Percentiles rank a stretch among this genome's conserved stretches.
phyloP scores from a whole-genome alignment of 2,113 vertebrate species.

The Pachypanchax playfairii region DNA sequence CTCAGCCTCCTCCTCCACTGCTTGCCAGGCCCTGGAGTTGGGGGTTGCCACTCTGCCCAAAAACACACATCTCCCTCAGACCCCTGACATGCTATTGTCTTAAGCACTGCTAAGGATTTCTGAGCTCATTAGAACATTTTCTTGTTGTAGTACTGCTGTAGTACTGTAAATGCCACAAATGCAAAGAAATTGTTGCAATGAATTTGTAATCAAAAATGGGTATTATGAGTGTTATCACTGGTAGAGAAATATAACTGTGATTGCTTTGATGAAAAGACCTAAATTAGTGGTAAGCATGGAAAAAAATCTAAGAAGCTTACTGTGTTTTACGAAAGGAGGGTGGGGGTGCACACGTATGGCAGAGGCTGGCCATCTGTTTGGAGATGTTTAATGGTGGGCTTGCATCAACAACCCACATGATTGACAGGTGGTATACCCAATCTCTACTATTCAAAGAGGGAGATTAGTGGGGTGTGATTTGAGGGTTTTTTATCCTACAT shows the following conservation, averaged over 20 bases:
- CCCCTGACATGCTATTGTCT: constrained; percentile 67
- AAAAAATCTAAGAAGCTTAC: constrained; percentile 78
- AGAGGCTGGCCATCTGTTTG: constrained; percentile 77
- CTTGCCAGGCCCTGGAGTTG: constrained; percentile 34
- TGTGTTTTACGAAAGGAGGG: constrained; percentile 64
- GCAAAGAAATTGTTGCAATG: neutral
- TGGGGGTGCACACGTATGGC: constrained; percentile 62
- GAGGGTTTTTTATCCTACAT: constrained; percentile 13
- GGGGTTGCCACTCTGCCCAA: constrained; percentile 65
- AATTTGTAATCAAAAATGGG: neutral
- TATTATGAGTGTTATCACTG: neutral
- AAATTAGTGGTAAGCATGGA: constrained; percentile 74
- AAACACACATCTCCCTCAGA: constrained; percentile 61
- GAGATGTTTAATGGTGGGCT: constrained; percentile 63
- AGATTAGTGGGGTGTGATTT: neutral
- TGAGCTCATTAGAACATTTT: constrained; percentile 52
- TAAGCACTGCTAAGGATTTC: constrained; percentile 53
- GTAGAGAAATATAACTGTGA: constrained; percentile 26
- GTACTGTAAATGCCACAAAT: neutral
- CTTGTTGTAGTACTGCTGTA: constrained; percentile 19
- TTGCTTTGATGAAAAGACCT: constrained; percentile 55
- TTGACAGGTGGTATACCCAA: constrained; percentile 72
- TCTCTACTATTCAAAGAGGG: constrained; percentile 45
- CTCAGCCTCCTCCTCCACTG: constrained; percentile 63
- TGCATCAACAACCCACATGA: constrained; percentile 53